Percentiles rank a stretch among this genome's conserved stretches.
Conservation (phyloP, 2,797 vertebrate species). For the Eurystomus glaucurus region DNA sequence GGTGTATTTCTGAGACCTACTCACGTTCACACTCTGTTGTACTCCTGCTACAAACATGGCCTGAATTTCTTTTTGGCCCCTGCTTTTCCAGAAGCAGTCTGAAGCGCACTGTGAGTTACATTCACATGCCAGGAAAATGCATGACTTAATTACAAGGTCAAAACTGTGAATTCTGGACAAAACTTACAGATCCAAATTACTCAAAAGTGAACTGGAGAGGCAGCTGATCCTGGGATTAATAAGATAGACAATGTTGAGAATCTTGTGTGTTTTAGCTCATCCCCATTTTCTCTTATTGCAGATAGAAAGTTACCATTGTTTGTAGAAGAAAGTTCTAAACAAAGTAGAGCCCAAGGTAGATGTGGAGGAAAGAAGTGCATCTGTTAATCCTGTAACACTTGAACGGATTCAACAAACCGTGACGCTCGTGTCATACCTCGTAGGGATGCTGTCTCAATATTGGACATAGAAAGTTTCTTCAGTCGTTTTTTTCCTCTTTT, state of each 20-base stretch:
- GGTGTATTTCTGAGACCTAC: background rate
- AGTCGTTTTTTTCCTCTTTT: conserved; percentile 98
- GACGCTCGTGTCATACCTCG: conserved; percentile 86
- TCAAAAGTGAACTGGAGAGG: background rate
- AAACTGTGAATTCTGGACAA: conserved; percentile 1
- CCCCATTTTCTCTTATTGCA: background rate
- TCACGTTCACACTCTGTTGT: background rate
- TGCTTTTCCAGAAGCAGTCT: background rate
- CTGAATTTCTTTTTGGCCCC: background rate
- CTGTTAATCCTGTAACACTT: background rate
- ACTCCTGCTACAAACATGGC: background rate
- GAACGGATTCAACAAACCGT: background rate
- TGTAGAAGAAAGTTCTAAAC: background rate
- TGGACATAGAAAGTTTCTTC: conserved; percentile 96
- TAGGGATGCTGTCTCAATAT: conserved; percentile 93
- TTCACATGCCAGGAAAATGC: background rate
- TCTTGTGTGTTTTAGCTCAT: background rate
- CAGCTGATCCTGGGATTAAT: background rate
- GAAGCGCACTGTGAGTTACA: background rate
- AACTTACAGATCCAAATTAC: background rate
- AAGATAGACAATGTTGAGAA: background rate
- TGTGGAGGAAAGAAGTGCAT: background rate
- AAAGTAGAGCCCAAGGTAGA: background rate
- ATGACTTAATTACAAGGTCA: background rate
- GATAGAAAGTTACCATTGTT: background rate